Base-by-base conservation (phyloP, 2,888 invertebrate species). In the Ethmia dodecea region DNA sequence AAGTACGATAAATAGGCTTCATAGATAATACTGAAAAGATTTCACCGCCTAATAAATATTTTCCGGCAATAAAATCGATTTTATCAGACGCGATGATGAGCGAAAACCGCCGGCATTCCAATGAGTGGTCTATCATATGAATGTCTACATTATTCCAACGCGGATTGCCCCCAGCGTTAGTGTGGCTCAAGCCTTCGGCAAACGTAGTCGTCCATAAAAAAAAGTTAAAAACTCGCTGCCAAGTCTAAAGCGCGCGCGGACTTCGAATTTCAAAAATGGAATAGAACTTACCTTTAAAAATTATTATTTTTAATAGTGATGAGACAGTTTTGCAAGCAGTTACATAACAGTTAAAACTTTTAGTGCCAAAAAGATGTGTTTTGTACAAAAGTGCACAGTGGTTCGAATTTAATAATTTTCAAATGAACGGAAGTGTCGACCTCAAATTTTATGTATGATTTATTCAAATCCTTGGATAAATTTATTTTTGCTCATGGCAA, bases 361-460 rank as follows among this genome's bases (percentile, higher is more conserved):
- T 26, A 38, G 36, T 31, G 31, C 14, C 22, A 12, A 35, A 22
- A 39, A 40, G 49, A 10, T 26, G 26, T 11, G 26, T 26, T 26
- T 11, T 26, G 26, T 47, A 40, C 38, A 43, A 46, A 53, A 55
- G 61, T 66, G 43, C 53, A 52, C 48, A 48, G 63, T 71, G 70
- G 51, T 52, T 40, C 37, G 44, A 46, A 48, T 45, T 49, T 65
- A 62, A 53, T 37, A 45, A 63, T 70, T 35, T 67, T 76, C 75
- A 71, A 78, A 79, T 70, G 79, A 73, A 75, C 74, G 70, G 57
- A 55, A 69, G 80, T 72, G 77, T 52, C 66, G 64, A 66, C 60
- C 69, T 71, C 60, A 77, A 75, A 59, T 75, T 86, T 75, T 80
- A 86, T 86, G 84, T 83, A 86, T 86, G 84, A 84, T 83, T 86